Evolutionary conservation across 1,140 invertebrate species (phyloP), one percentile per base, ranked within the genome.

Genomic region (Vollenhovia emeryi): DNA sequence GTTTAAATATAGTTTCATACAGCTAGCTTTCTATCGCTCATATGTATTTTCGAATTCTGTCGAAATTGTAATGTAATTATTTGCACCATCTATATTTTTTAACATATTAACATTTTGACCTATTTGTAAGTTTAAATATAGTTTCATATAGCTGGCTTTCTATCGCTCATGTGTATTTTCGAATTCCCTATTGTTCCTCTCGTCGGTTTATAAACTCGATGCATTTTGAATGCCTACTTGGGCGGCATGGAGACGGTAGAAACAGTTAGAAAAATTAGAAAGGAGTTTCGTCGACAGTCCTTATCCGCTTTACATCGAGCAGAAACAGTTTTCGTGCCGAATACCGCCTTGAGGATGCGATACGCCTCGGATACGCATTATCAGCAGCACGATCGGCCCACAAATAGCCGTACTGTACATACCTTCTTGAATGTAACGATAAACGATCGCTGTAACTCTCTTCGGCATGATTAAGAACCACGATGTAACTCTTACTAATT

Each of bases 381-480:
- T 69, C 45, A 69, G 21, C 60, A 40, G 7, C 43, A n/a, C 45
- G 62, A 79, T 79, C 76, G 76, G 69, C 62, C 45, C 76, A 79
- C 33, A 8, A 79, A 79, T 79, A 79, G 76, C n/a, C 62, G 76
- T 79, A 84, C 43, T 85, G 84, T 85, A 85, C 43, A 85, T 85
- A 85, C 40, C 40, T 62, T 82, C 50, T 82, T 64, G 36, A 59
- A 85, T 66, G 62, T 85, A 85, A 84, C 36, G 40, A 74, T 79
- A 79, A 84, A 66, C 60, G 48, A 85, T 85, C 52, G 62, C 48
- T 85, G 64, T 85, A 85, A 80, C 76, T 82, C 73, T 85, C 78
- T 66, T 50, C 59, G 76, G 82, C 43, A 64, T 60, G 82, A 85
- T 60, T 82, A 82, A 84, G 68, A 64, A 73, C 40, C 79, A 83